Conservation (phyloP, 2,113 vertebrate genomes). For the Leptobrachium ailaonicum region DNA sequence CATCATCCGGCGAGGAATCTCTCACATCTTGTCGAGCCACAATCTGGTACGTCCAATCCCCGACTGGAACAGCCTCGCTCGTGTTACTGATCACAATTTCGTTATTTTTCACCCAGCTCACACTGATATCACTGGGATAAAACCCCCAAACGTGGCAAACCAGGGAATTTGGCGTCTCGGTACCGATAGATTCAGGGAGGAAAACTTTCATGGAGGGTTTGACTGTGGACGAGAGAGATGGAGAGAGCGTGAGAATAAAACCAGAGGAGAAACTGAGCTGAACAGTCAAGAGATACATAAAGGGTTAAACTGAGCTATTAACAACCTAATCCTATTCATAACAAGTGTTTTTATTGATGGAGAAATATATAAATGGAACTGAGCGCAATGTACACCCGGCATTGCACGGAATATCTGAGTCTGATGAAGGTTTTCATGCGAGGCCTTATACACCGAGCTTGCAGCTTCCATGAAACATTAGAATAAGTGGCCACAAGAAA, state of each 20-base stretch:
- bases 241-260: background rate
- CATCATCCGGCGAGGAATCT: background rate
- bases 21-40: conserved; percentile 4
- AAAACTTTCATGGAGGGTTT: conserved; percentile 32
- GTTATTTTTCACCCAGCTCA: conserved; percentile 24
- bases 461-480: no score
- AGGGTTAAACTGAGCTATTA: no score
- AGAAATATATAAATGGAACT: no score
- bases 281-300: no score
- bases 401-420: no score
- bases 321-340: no score
- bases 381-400: no score
- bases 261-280: no score
- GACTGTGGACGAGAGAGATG: background rate
- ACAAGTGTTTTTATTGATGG: no score
- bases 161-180: background rate
- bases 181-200: background rate
- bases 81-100: background rate
- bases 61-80: background rate
- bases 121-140: conserved; percentile 18
- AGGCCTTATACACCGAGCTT: no score
- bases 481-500: no score
- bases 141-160: conserved; percentile 36
- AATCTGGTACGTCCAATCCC: conserved; percentile 39
- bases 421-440: no score